phyloP scores from a whole-genome alignment of 2,113 vertebrate species.

The Marcusenius ussheri region DNA sequence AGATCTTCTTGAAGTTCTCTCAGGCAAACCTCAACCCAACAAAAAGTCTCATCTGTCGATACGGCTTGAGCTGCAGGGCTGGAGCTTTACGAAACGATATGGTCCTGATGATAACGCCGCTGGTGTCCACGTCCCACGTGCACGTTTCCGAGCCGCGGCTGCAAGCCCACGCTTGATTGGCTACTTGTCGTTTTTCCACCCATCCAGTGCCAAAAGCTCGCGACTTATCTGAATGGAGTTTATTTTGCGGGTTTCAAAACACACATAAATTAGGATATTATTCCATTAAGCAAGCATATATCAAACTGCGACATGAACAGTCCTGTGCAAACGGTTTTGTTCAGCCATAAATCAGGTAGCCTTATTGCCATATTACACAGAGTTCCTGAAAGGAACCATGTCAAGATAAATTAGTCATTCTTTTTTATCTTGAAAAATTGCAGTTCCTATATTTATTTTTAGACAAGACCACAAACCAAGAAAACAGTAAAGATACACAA shows the following conservation, averaged over 20 bases:
- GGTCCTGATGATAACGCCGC: neutral
- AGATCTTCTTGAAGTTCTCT: neutral
- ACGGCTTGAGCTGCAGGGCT: neutral
- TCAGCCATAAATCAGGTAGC: conserved; percentile 17
- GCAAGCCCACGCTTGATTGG: neutral
- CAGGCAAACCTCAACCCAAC: neutral
- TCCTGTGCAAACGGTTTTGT: conserved; percentile 19
- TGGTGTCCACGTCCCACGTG: neutral
- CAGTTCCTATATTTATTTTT: conserved; percentile 21
- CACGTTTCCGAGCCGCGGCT: neutral
- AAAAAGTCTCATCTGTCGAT: neutral
- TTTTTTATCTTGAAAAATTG: conserved; percentile 25
- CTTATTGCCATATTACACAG: conserved; percentile 14
- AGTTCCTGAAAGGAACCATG: conserved; percentile 21
- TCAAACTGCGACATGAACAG: conserved; percentile 12
- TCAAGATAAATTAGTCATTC: conserved; percentile 20
- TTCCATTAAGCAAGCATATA: conserved; percentile 18
- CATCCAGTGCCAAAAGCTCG: neutral
- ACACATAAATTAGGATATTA: conserved; percentile 18
- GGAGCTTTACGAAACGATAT: neutral
- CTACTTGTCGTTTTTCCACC: neutral
- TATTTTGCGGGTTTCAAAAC: conserved; percentile 21
- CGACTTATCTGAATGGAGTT: conserved; percentile 20
- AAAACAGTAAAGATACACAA: conserved; percentile 13
- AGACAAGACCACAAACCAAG: conserved; percentile 24